phyloP scores from a whole-genome alignment of 2,113 vertebrate genomes.

The Pheucticus melanocephalus region DNA sequence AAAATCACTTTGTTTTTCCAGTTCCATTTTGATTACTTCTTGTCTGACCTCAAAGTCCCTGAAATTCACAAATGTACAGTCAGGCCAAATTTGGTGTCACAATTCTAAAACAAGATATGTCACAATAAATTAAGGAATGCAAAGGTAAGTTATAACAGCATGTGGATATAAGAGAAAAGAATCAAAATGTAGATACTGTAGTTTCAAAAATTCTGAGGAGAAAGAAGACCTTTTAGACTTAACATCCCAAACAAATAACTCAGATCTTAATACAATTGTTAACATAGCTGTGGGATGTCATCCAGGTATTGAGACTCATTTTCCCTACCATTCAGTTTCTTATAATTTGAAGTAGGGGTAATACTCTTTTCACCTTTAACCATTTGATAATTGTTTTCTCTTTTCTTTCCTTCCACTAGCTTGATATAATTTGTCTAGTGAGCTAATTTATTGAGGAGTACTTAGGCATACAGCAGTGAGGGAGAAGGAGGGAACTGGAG shows the following conservation, averaged over 20 bases:
- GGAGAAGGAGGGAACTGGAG: neutral
- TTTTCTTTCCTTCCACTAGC: neutral
- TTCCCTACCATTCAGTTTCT: neutral
- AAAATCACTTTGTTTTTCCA: neutral
- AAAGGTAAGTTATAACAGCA: neutral
- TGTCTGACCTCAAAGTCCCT: neutral
- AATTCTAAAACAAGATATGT: neutral
- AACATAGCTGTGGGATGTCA: neutral
- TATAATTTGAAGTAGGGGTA: neutral
- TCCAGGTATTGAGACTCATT: neutral
- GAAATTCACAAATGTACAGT: neutral
- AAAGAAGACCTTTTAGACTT: neutral
- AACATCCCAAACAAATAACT: neutral
- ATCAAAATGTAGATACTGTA: neutral
- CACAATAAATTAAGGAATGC: neutral
- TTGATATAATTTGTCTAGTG: neutral
- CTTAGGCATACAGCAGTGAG: neutral
- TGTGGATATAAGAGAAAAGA: neutral
- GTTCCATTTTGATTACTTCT: neutral
- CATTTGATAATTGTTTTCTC: neutral
- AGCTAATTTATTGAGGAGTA: neutral
- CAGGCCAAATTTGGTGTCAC: neutral
- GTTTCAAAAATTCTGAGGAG: neutral
- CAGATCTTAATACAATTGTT: neutral
- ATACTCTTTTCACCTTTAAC: neutral